Evolutionary conservation across 2,888 invertebrate genomes (phyloP).

Genomic region (Ischnus inquisitorius): DNA sequence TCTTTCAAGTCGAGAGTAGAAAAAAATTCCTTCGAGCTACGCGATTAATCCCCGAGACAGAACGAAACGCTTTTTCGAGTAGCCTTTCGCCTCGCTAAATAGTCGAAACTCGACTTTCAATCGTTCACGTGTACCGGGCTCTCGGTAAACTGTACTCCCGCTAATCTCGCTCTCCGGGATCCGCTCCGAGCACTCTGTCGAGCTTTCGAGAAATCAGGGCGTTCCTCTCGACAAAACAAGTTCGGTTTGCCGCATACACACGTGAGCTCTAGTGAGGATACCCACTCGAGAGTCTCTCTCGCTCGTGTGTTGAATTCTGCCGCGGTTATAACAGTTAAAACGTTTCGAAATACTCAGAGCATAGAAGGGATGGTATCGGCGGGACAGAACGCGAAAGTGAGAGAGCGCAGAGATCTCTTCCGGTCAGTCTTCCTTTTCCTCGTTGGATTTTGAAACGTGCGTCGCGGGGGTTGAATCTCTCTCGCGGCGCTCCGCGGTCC

Average conservation of each 20-base stretch:
- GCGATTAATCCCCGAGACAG: background rate
- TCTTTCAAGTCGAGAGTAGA: too few relatives aligned
- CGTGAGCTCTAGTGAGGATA: conserved; percentile 23
- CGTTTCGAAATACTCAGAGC: conserved; percentile 39
- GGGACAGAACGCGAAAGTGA: background rate
- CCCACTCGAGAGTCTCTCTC: conserved; percentile 31
- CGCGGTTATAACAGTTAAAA: conserved; percentile 54
- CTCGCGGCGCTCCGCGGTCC: background rate
- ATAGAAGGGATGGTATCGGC: background rate
- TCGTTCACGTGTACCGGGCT: background rate
- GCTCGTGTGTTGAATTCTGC: background rate
- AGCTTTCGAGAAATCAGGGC: conserved; percentile 23
- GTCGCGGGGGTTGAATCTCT: conserved; percentile 4
- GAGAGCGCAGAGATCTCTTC: conserved; percentile 48
- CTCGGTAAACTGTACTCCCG: background rate
- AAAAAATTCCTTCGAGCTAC: background rate
- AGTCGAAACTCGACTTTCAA: background rate
- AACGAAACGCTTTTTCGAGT: conserved; percentile 1
- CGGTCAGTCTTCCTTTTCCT: conserved; percentile 41
- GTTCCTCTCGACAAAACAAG: conserved; percentile 54
- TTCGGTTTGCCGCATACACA: conserved; percentile 36
- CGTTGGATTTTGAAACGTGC: conserved; percentile 39
- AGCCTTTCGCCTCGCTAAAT: background rate
- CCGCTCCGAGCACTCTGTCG: background rate
- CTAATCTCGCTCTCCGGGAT: background rate